phyloP scores from a whole-genome alignment of 2,888 invertebrate genomes.

The Polydrusus tereticollis region DNA sequence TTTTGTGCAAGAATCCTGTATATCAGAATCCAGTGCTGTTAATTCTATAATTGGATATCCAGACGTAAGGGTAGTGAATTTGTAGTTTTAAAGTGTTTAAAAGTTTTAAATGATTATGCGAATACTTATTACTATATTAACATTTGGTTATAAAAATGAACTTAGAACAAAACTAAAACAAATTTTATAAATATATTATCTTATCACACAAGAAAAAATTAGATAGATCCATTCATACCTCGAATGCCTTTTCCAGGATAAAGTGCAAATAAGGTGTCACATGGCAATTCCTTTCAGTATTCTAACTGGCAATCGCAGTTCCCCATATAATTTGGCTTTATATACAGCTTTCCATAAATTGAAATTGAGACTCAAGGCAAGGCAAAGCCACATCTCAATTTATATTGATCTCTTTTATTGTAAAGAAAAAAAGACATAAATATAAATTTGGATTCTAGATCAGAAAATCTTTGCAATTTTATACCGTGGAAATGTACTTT shows the following conservation, averaged over 20 bases:
- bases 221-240: not conserved
- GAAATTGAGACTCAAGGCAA: slow-evolving; percentile 21
- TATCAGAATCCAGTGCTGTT: no score
- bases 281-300: slow-evolving; percentile 31
- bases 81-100: no score
- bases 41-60: no score
- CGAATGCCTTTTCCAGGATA: slow-evolving; percentile 18
- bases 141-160: no score
- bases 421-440: slow-evolving; percentile 20
- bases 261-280: slow-evolving; percentile 43
- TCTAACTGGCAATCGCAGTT: slow-evolving; percentile 24
- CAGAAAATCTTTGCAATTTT: slow-evolving; percentile 15
- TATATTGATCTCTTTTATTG: slow-evolving; percentile 21
- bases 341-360: slow-evolving; percentile 34
- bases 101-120: no score
- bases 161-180: not conserved
- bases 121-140: no score
- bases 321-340: slow-evolving; percentile 33
- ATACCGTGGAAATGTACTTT: not conserved
- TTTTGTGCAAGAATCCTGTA: no score
- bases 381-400: slow-evolving; percentile 30
- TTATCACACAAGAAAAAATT: not conserved
- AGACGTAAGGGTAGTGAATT: no score
- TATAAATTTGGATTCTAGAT: slow-evolving; percentile 13
- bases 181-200: not conserved